Conservation (phyloP, 2,113 vertebrate species). For the Cryptotis parvus region DNA sequence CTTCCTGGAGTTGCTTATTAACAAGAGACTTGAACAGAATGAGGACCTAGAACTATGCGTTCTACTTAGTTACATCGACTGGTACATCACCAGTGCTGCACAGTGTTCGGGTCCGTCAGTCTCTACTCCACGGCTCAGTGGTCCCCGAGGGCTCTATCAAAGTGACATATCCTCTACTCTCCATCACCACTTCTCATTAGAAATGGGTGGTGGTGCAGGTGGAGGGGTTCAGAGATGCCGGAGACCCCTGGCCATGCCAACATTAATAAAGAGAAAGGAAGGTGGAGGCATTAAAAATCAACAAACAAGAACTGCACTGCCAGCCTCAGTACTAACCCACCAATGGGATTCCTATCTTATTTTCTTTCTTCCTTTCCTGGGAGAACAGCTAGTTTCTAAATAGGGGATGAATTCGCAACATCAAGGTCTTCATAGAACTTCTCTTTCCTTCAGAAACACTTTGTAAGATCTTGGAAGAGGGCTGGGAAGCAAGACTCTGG, state of each 20-base stretch:
- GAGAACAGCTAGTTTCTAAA: neutral
- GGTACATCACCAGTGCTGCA: rapidly evolving
- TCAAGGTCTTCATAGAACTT: neutral
- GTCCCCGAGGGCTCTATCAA: neutral
- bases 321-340: neutral
- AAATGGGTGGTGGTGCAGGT: neutral
- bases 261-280: no score
- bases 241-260: no score
- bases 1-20: neutral
- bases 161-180: no score
- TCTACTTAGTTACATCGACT: neutral
- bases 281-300: no score
- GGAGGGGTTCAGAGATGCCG: neutral
- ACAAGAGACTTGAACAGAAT: neutral
- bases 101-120: neutral
- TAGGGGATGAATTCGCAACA: neutral
- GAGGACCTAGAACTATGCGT: neutral
- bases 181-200: neutral
- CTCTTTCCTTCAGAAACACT: neutral
- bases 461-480: neutral
- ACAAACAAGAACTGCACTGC: neutral
- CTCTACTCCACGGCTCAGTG: rapidly evolving
- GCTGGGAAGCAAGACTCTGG: no score
- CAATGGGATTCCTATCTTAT: neutral
- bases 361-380: neutral